Conservation (phyloP, 2,113 vertebrate genomes). For the Oryzias woworae region DNA sequence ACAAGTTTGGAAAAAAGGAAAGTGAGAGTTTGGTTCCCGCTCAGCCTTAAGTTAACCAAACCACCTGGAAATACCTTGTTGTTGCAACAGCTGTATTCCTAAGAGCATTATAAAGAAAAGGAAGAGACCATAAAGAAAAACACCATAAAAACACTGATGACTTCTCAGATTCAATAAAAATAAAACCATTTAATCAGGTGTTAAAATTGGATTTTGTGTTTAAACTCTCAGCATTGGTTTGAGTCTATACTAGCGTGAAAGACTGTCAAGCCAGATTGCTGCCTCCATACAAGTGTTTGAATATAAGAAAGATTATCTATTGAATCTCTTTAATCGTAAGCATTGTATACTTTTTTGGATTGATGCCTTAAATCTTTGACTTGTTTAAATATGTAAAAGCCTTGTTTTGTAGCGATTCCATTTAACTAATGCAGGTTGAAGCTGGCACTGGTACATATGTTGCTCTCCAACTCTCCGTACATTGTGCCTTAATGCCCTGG, state of each 20-base stretch:
- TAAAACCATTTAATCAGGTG: constrained; percentile 1
- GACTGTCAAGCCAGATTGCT: constrained; percentile 55
- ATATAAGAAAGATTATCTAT: constrained; percentile 63
- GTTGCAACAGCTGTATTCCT: too few species aligned
- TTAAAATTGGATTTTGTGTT: constrained; percentile 23
- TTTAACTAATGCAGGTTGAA: constrained; percentile 48
- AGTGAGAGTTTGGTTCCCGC: too few species aligned
- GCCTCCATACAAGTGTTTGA: constrained; percentile 56
- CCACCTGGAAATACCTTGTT: too few species aligned
- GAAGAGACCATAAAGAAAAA: background rate
- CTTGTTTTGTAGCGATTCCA: constrained; percentile 44
- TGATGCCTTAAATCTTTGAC: constrained; percentile 56
- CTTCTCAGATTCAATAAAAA: background rate
- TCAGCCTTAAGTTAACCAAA: too few species aligned
- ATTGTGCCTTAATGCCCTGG: constrained; percentile 56
- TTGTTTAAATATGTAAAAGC: constrained; percentile 40
- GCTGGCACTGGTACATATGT: constrained; percentile 26
- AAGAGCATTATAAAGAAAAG: too few species aligned
- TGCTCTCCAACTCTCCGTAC: constrained; percentile 42
- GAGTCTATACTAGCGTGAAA: constrained; percentile 37
- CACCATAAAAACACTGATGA: background rate
- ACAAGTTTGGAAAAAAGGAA: too few species aligned
- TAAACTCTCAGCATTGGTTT: constrained; percentile 25
- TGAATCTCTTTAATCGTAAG: constrained; percentile 71
- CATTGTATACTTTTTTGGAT: constrained; percentile 49